Evolutionary conservation across 2,888 invertebrate genomes (phyloP).

Genomic region (Dasysyrphus tricinctus): DNA sequence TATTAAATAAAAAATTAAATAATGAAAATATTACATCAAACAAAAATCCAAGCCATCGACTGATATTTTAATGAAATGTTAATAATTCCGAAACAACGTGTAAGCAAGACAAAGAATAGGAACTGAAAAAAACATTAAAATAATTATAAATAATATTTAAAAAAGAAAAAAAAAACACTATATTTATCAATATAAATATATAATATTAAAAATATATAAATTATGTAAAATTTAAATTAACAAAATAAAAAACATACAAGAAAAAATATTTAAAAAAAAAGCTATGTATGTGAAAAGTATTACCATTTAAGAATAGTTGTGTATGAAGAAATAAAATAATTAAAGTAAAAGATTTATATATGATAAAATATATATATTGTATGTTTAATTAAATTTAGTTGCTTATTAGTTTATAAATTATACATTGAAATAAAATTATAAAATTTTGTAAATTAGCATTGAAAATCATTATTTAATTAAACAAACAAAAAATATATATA

Average conservation of each 20-base stretch:
- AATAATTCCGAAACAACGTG: slow-evolving; percentile 76
- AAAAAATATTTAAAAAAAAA: slow-evolving; percentile 54
- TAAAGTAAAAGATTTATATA: slow-evolving; percentile 65
- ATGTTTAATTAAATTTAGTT: slow-evolving; percentile 65
- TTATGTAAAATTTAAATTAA: slow-evolving; percentile 29
- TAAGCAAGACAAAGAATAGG: slow-evolving; percentile 76
- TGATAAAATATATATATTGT: slow-evolving; percentile 6
- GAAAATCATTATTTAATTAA: slow-evolving; percentile 65
- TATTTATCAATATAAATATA: slow-evolving; percentile 55
- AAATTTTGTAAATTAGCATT: slow-evolving; percentile 34
- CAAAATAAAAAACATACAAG: slow-evolving; percentile 29
- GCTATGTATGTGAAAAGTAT: slow-evolving; percentile 75
- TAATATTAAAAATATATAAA: slow-evolving; percentile 35
- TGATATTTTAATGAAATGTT: slow-evolving; percentile 80
- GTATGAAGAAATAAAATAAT: slow-evolving; percentile 50
- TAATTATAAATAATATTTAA: slow-evolving; percentile 37
- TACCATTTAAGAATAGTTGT: slow-evolving; percentile 71
- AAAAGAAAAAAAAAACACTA: slow-evolving; percentile 44
- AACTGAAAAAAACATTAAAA: slow-evolving; percentile 63
- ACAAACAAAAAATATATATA: not conserved
- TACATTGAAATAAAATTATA: slow-evolving; percentile 7
- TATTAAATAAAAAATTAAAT: slow-evolving; percentile 27
- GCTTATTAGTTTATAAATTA: slow-evolving; percentile 54
- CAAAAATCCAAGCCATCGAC: slow-evolving; percentile 79
- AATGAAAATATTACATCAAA: slow-evolving; percentile 40